Base-by-base conservation (phyloP, 2,797 vertebrate species). In the Psittacula echo region DNA sequence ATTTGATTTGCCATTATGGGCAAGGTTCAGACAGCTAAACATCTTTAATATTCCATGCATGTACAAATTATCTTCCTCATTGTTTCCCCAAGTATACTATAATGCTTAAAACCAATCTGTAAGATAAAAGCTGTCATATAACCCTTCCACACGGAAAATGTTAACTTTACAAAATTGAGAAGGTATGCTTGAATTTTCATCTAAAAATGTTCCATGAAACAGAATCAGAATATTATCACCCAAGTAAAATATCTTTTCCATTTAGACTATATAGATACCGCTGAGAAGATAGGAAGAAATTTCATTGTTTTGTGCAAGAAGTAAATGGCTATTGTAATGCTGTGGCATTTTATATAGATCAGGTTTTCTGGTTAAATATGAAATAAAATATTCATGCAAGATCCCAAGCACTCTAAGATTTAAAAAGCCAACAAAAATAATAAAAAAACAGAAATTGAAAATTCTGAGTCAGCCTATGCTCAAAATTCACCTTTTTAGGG, bases 181-280 rank as follows among this genome's bases (percentile, higher is more conserved):
- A 18, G 41, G 44, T 75, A 19, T 70, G 50, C 34, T 68, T 81
- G 83, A 75, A 65, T 93, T 91, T 91, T 80, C 15, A 24, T 71
- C 65, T 72, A 29, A 42, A 94, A 47, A 48, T 70, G 70, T 71
- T 79, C 41, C 27, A 73, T 72, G 85, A 87, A 80, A 8, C 44
- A 71, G 60, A 94, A 92, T 80, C 56, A 79, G 92, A 94, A 90
- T 76, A 68, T 74, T 92, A 80, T 64, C 30, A 78, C 20, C 24
- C n/a, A 64, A 89, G n/a, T 44, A 65, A 91, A 91, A 50, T 79
- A 56, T 32, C 32, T 94, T 81, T 87, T 56, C 18, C 27, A 42
- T 75, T 75, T 89, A 47, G 23, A 29, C 37, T 50, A 15, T 47
- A 18, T 7, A 71, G 53, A 47, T 68, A 61, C 4, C 7, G 13